A percentile compares a stretch with the other conserved stretches of the same genome.
Conservation (phyloP, 2,113 vertebrate genomes). For the Aspidoscelis tigris region DNA sequence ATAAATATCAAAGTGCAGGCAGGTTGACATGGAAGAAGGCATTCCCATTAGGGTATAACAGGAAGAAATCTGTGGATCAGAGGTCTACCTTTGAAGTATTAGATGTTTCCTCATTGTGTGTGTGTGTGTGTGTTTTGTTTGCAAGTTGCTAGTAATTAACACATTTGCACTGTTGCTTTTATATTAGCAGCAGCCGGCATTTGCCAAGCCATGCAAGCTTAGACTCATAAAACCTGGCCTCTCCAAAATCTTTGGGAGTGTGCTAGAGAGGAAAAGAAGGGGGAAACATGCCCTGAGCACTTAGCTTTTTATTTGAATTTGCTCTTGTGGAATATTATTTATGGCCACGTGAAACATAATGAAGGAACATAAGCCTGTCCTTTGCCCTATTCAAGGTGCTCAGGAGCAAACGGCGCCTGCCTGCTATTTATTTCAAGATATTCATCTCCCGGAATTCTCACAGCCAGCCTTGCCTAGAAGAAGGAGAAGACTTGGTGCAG, state of each 20-base stretch:
- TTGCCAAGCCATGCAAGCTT: slow-evolving; percentile 41
- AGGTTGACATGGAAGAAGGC: too few relatives aligned
- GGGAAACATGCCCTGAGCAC: slow-evolving; percentile 59
- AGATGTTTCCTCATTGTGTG: rapidly evolving
- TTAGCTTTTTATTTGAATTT: slow-evolving; percentile 50
- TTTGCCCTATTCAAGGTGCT: background rate
- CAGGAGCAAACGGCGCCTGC: background rate
- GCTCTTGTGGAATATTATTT: slow-evolving; percentile 56
- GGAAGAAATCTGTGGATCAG: rapidly evolving
- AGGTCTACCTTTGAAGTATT: rapidly evolving
- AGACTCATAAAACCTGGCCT: slow-evolving; percentile 38
- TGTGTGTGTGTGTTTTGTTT: slow-evolving; percentile 11
- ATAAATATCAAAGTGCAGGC: too few relatives aligned
- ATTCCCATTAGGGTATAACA: rapidly evolving
- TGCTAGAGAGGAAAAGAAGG: slow-evolving; percentile 41
- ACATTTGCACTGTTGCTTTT: background rate
- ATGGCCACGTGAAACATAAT: slow-evolving; percentile 38
- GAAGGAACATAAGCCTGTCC: slow-evolving; percentile 13
- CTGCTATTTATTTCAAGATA: background rate
- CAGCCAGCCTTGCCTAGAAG: background rate
- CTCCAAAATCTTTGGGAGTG: slow-evolving; percentile 26
- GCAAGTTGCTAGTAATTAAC: slow-evolving; percentile 29
- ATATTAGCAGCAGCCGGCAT: slow-evolving; percentile 24
- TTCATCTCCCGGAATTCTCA: slow-evolving; percentile 4
- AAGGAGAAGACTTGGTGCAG: background rate